Percentiles rank a stretch among this genome's conserved stretches.
Evolutionary conservation across 2,797 vertebrate genomes (phyloP).

Genomic region (Fistularia tabacaria): DNA sequence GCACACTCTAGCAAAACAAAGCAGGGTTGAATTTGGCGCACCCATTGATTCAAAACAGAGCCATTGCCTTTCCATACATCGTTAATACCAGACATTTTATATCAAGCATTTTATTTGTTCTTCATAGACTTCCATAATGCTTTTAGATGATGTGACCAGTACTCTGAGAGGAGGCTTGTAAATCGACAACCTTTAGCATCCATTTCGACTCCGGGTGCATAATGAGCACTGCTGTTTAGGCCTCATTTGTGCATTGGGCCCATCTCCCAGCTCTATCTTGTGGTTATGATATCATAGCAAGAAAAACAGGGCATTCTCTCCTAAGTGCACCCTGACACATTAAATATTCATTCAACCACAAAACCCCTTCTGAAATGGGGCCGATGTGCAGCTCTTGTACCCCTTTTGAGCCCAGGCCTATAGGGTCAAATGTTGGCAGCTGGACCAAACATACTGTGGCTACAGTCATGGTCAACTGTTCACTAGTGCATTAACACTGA

Average conservation of each 20-base stretch:
- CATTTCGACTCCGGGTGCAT: conserved; percentile 59
- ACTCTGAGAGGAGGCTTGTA: conserved; percentile 70
- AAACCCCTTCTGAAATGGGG: conserved; percentile 71
- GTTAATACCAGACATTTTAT: conserved; percentile 75
- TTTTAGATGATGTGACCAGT: conserved; percentile 69
- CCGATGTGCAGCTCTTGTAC: conserved; percentile 47
- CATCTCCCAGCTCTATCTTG: conserved; percentile 77
- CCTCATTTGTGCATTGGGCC: conserved; percentile 67
- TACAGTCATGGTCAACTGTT: conserved; percentile 43
- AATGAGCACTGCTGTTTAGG: conserved; percentile 66
- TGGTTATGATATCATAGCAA: conserved; percentile 85
- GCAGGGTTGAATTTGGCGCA: conserved; percentile 42
- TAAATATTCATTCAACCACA: conserved; percentile 81
- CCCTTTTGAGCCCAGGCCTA: conserved; percentile 50
- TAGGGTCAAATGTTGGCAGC: conserved; percentile 62
- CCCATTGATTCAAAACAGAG: conserved; percentile 58
- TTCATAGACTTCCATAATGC: conserved; percentile 69
- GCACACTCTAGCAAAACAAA: conserved; percentile 48
- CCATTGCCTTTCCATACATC: conserved; percentile 53
- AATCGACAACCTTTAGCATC: conserved; percentile 68
- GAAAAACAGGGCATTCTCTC: conserved; percentile 77
- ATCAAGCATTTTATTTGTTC: conserved; percentile 72
- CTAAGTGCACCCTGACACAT: conserved; percentile 82
- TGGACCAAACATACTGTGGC: conserved; percentile 26
- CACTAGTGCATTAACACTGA: conserved; percentile 31